Evolutionary conservation across 1,140 invertebrate genomes (phyloP), one percentile per base, ranked within the genome.

Genomic region (Ectropis grisescens): DNA sequence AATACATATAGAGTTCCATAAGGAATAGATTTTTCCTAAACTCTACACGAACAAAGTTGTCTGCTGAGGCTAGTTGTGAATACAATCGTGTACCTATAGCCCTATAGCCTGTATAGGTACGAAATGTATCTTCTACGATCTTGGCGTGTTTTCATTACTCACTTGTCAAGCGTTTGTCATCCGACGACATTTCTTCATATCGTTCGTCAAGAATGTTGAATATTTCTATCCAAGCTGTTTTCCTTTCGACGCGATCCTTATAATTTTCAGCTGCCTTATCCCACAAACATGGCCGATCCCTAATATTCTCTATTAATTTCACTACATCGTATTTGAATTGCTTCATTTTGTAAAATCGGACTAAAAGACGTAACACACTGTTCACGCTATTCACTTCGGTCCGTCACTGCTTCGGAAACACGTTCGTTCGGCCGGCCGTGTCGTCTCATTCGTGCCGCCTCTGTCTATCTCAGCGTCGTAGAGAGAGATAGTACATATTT

Each of bases 321-420:
- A 66, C 34, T 8, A 76, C 58, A 34, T 76, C 60, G 25, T 76
- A 81, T 51, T 68, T 76, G 54, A 78, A 81, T 26, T 64, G 58
- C 37, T 54, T 61, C 47, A 60, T 60, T 52, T 41, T 37, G 36
- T 30, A 48, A 32, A 38, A 37, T 11, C 11, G 2, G 31, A 37
- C 25, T 7, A 27, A 2, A 30, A 24, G 8, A 39, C 36, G 43
- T 42, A 27, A 47, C 33, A 42, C 41, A 56, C 47, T 49, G 49
- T 61, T 42, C 46, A 47, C 61, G 58, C 58, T 55, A 29, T 40
- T 46, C 35, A 28, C 40, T 38, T 36, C 41, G 39, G 41, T 37
- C 52, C 59, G 61, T 66, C 57, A 70, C 57, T 65, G 10, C 54
- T n/a, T n/a, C n/a, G n/a, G n/a, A n/a, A n/a, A n/a, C n/a, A 19